Base-by-base conservation (phyloP, 2,888 invertebrate species). In the Carpatolechia fugitivella region DNA sequence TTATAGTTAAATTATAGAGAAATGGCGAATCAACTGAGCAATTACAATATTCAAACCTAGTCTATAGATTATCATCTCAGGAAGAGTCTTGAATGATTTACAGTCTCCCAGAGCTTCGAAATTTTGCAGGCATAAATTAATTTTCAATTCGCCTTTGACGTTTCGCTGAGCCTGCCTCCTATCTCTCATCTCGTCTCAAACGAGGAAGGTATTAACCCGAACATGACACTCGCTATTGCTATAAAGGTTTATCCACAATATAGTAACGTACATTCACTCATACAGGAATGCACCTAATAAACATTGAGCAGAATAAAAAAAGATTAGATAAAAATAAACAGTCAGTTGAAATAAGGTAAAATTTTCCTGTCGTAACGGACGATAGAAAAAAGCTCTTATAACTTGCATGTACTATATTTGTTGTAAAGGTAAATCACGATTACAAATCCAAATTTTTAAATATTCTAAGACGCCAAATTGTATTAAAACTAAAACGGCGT, bases 141-240 rank as follows among this genome's bases (percentile, higher is more conserved):
- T 87, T 90, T 90, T 88, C 89, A 88, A 89, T 90, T 89, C 87
- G 80, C 83, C 85, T 87, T 87, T 89, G 89, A 89, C 88, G 77
- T 88, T 85, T 85, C 76, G 88, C 89, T 88, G 87, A 88, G 85
- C 83, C 80, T 70, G 77, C 72, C 77, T 77, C 85, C 76, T 79
- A 84, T 87, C 85, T 84, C 85, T 65, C 74, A 16, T 49, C 49
- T 20, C 49, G 11, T 16, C 35, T 31, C 14, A 74, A 78, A 76
- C 77, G 68, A 80, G 83, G 24, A 24, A 24, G 24, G 84, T 83
- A 87, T 85, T 85, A 85, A 72, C 78, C 74, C 75, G 72, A 76
- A 83, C 82, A 83, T 80, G 85, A 82, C 83, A 75, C 31, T 33
- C 49, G 20, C 18, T 44, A 48, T 48, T 48, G 33, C 18, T 18